Conservation (phyloP, 64 coral and sea anemone genomes). For the Porites lutea region DNA sequence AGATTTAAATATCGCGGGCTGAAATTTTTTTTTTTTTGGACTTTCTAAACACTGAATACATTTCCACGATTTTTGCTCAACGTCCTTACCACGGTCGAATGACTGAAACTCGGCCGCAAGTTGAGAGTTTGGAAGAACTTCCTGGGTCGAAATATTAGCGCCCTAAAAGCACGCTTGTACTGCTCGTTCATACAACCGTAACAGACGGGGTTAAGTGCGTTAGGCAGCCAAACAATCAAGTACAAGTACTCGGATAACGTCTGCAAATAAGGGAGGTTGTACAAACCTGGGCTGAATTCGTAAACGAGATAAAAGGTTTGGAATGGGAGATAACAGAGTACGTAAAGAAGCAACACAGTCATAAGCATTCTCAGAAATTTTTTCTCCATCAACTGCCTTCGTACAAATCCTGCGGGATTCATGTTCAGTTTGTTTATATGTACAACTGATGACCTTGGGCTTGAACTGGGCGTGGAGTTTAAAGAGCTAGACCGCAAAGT, state of each 20-base stretch:
- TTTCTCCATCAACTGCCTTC: conserved; percentile 75
- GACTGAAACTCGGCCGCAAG: conserved; percentile 5
- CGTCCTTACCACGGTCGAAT: background rate
- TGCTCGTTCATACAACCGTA: conserved; percentile 86
- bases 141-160: conserved; percentile 13
- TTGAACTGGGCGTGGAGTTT: background rate
- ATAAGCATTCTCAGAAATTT: conserved; percentile 84
- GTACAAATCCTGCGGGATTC: conserved; percentile 53
- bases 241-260: conserved; percentile 64
- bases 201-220: conserved; percentile 81
- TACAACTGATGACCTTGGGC: conserved; percentile 23
- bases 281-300: conserved; percentile 33
- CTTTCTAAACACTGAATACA: too few species aligned
- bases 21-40: too few species aligned
- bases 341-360: conserved; percentile 69
- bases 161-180: conserved; percentile 73
- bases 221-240: conserved; percentile 84
- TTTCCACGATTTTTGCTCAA: background rate
- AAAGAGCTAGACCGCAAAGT: conserved; percentile 19
- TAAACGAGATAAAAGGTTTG: conserved; percentile 72
- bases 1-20: too few species aligned
- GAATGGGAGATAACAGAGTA: conserved; percentile 88
- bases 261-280: conserved; percentile 20
- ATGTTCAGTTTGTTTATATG: conserved; percentile 39
- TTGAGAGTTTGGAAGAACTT: background rate